These are phyloP conservation scores for Bradypodion pumilum DNA, from an alignment of 2,797 vertebrate genomes.

Conservation along the genomic window DNA sequence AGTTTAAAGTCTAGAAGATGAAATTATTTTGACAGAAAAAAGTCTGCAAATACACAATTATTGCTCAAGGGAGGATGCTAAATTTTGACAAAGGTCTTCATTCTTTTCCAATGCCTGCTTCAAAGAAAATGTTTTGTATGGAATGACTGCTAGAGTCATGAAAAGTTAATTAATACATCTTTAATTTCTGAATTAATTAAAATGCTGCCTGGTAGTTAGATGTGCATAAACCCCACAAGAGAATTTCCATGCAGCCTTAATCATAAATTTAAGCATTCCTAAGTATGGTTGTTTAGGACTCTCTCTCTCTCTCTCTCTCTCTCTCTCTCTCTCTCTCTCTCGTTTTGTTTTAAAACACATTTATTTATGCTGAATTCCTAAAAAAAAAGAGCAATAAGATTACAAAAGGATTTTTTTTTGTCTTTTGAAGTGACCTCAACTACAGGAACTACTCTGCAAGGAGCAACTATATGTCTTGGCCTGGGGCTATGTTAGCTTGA, in stretches of 20 bases:
- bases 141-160: constrained; percentile 55
- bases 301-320: neutral
- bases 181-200: constrained; percentile 69
- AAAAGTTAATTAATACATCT: constrained; percentile 60
- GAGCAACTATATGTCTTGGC: neutral
- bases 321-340: neutral
- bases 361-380: constrained; percentile 19
- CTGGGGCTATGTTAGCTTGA: constrained; percentile 8
- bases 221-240: constrained; percentile 25
- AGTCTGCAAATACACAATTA: too few relatives aligned
- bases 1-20: neutral
- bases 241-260: constrained; percentile 18
- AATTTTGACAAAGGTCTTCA: constrained; percentile 30
- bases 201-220: constrained; percentile 49
- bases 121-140: constrained; percentile 59
- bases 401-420: neutral
- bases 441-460: neutral
- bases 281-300: neutral
- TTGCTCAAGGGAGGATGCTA: too few relatives aligned
- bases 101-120: constrained; percentile 61
- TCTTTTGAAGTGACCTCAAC: constrained; percentile 2
- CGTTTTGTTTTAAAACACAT: neutral
- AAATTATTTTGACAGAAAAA: neutral
- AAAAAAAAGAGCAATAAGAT: neutral
- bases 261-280: constrained; percentile 28